Base-by-base conservation (phyloP, 2,113 vertebrate species). In the Malurus melanocephalus region DNA sequence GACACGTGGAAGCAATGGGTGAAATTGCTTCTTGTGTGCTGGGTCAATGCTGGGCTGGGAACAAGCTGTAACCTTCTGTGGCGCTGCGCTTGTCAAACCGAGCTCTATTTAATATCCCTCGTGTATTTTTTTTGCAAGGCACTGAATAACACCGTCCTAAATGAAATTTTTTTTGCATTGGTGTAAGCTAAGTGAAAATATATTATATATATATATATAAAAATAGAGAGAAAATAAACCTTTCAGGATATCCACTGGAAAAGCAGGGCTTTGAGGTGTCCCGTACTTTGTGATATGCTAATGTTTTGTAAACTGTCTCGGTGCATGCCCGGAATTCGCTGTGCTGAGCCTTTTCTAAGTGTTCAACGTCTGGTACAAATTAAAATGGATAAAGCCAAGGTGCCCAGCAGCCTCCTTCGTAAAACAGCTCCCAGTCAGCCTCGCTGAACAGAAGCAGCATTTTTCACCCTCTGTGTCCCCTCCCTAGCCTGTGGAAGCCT, bases 241-340 rank as follows among this genome's bases (percentile, higher is more conserved):
- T 68, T 74, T 62, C 62, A 85, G 85, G 83, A 43, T 23, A 49
- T 4, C 55, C 66, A 68, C 77, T 17, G 5, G 56, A 72, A 10
- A 55, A 86, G 87, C 90, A 94, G 92, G 93, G 93, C 96, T 95
- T 85, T 78, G 94, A 81, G 90, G 93, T 82, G 67, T 87, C 62
- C 88, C 52, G 59, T 66, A 53, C 94, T 95, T 94, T 87, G 90
- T 53, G 57, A 78, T 21, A 33, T 7, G 51, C 32, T 18, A 30
- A 38, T 90, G 93, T 96, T 97, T 95, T 97, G 95, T 97, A 95
- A 90, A 80, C 76, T 55, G 77, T 89, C 72, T 74, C n/a, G 83
- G 66, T 51, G 96, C 97, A 96, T 96, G 97, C 93, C 76, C 53
- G 32, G 35, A 56, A 71, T 88, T 91, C 84, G 67, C 93, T 55